Evolutionary conservation across 2,113 vertebrate genomes (phyloP), one percentile per base, ranked within the genome.

Genomic region (Apeltes quadracus): DNA sequence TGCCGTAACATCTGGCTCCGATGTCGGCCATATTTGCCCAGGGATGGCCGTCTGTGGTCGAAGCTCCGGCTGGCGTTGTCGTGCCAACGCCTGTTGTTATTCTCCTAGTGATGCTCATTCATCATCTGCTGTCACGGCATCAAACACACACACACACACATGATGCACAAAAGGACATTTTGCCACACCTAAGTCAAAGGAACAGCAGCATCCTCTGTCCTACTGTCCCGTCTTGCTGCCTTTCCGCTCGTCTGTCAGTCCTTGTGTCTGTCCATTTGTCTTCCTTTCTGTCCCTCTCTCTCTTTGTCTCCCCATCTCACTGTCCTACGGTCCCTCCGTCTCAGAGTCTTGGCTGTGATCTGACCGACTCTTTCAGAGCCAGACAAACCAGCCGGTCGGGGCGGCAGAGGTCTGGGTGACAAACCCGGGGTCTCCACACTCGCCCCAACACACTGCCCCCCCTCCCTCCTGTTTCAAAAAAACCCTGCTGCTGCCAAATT

Each of bases 41-140:
- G 82, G 69, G 87, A 88, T 16, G 82, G 72, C 78, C 38, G 71
- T 87, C 84, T 84, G 85, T 73, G 85, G 73, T 78, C 75, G 43
- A 39, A 32, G 39, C 67, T 87, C 73, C 72, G 80, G 62, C 68
- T 36, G 14, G 3, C 65, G 44, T 22, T 22, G 32, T 48, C 38
- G 9, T 69, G 78, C 66, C 76, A 90, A 62, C 46, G 70, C 72
- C 22, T 82, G 79, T 90, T 90, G 91, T 92, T 89, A 86, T 83
- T 87, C 72, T 86, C 54, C 80, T 88, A 89, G 92, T 90, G 87
- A 91, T 84, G 75, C 67, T 80, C 91, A 93, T 93, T 92, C 82
- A 94, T 94, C 93, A 93, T 93, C 82, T 65, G 77, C 87, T 92
- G 92, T 91, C 92, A 94, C 5, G 1, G 7, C 58, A 50, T 76